Evolutionary conservation across 53 echinoderm and acorn worm species (phyloP).

Genomic region (Henricia sp.): DNA sequence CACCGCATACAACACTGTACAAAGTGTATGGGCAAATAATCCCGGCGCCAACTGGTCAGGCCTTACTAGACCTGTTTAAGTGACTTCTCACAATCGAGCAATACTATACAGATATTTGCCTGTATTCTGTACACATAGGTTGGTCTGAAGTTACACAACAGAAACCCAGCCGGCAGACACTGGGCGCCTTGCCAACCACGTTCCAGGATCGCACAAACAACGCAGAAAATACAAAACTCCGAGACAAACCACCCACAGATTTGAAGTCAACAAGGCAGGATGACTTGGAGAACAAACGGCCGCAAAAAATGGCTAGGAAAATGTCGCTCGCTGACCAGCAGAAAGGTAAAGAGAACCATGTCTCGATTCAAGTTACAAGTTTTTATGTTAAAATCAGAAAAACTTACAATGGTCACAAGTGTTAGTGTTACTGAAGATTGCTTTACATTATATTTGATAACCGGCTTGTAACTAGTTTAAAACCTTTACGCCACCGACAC

Average conservation of each 20-base stretch:
- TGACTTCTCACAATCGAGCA: no score
- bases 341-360: conserved; percentile 49
- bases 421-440: no score
- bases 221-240: conserved; percentile 28
- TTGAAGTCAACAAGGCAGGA: not conserved
- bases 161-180: conserved; percentile 67
- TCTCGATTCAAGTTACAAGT: no score
- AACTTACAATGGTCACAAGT: not conserved
- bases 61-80: no score
- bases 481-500: no score
- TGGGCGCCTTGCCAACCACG: conserved; percentile 66
- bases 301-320: not conserved
- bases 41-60: no score
- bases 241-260: not conserved
- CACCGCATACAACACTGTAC: no score
- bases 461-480: no score
- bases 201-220: conserved; percentile 62
- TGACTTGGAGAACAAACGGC: conserved; percentile 13
- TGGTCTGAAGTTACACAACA: conserved; percentile 1
- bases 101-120: no score
- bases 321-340: conserved; percentile 63
- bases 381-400: not conserved
- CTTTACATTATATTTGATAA: no score
- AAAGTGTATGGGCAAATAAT: no score
- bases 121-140: not conserved